Base-by-base conservation (phyloP, 2,888 invertebrate genomes). In the Laothoe populi region DNA sequence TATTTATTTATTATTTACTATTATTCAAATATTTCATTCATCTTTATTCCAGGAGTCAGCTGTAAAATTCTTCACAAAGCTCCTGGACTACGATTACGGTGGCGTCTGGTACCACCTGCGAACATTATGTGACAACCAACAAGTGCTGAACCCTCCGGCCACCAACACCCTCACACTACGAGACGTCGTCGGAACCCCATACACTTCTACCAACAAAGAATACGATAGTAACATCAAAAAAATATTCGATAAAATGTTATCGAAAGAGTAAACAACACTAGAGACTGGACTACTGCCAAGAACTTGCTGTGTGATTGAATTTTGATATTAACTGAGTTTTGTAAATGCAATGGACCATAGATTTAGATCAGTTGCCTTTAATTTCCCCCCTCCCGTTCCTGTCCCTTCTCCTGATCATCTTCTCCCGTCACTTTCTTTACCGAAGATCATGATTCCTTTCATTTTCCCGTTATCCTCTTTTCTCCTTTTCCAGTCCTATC, bases 21-120 rank as follows among this genome's bases (percentile, higher is more conserved):
- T 16, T 42, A 5, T 13, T 16, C 4, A 0, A 16, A 16, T 13
- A 42, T 42, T 16, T 4, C 1, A 31, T 31, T 8, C 31, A 31
- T 31, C 0, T 31, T 31, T 7, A 4, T 61, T 23, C 4, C 81
- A 95, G 95, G 77, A 79, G 49, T 83, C 88, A 24, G 94, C 94
- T 2, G 79, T 95, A 16, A 75, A 83, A 42, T 93, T 95, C 81
- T 95, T 93, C 82, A 89, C 89, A 75, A 80, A 78, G 4, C 81
- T 95, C 58, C 75, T 92, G 3, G 74, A 78, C 3, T 92, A 92
- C 76, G 93, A 95, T 74, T 83, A 84, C 74, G 85, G 88, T 23
- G 80, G 82, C 2, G 73, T 81, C 31, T 93, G 87, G 89, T 76
- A 74, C 57, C 84, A 84, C 63, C 76, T 93, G 1, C 78, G 88